These are phyloP conservation scores for Diprion similis DNA, from an alignment of 1,140 invertebrate genomes.

Conservation along the genomic window DNA sequence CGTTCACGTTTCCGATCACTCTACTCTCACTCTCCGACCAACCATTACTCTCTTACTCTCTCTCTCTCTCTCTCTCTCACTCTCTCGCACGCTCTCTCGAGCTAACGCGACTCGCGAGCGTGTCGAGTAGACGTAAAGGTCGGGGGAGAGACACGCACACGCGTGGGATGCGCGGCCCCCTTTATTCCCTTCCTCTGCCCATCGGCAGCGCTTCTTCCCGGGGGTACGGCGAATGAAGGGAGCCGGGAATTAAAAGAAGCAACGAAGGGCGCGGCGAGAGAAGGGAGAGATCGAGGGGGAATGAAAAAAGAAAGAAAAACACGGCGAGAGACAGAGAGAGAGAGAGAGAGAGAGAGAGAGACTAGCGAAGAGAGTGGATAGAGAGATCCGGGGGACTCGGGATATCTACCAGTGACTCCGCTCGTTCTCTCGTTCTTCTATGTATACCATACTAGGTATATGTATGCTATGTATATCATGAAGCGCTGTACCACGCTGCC, in stretches of 20 bases:
- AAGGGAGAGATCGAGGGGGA: background rate
- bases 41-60: background rate
- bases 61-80: conserved; percentile 6
- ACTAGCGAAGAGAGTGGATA: background rate
- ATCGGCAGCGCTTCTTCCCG: background rate
- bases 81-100: background rate
- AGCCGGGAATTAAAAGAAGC: background rate
- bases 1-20: background rate
- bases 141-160: too few relatives aligned
- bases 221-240: conserved; percentile 6
- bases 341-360: background rate
- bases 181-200: background rate
- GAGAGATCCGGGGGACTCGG: background rate
- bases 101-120: background rate
- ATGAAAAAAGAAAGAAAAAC: background rate
- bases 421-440: background rate
- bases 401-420: background rate
- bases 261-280: background rate
- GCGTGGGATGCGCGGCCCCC: background rate
- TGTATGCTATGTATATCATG: too few relatives aligned
- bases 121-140: background rate
- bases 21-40: background rate
- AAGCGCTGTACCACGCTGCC: too few relatives aligned
- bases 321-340: background rate
- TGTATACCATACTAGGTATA: background rate